Conservation (phyloP, 2,888 invertebrate species). For the Lamproptera curius region DNA sequence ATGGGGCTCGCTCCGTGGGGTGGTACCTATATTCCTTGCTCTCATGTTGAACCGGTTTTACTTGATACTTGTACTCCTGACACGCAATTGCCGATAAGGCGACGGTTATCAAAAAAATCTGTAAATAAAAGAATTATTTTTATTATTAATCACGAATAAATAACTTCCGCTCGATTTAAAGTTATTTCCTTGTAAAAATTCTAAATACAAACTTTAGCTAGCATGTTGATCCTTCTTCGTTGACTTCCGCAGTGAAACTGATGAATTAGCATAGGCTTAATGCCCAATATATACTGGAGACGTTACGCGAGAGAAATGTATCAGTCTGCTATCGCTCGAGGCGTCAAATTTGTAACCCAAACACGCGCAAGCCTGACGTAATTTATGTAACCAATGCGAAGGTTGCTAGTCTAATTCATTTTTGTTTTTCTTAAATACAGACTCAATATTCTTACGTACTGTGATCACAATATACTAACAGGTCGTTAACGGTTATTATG, state of each 20-base stretch:
- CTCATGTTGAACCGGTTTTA: slow-evolving; percentile 44
- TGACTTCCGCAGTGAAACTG: slow-evolving; percentile 72
- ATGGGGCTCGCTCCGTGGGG: slow-evolving; percentile 33
- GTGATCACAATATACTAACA: too few species aligned
- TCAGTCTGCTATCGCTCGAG: slow-evolving; percentile 63
- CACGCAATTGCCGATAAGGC: slow-evolving; percentile 40
- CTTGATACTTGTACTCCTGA: slow-evolving; percentile 47
- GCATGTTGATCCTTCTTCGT: slow-evolving; percentile 68
- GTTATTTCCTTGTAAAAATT: too few species aligned
- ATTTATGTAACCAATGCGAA: slow-evolving; percentile 75
- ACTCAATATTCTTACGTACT: too few species aligned
- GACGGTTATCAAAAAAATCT: slow-evolving; percentile 50
- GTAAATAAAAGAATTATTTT: slow-evolving; percentile 31
- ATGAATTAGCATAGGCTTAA: slow-evolving; percentile 71
- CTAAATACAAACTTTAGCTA: slow-evolving; percentile 64
- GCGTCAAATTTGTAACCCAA: slow-evolving; percentile 62
- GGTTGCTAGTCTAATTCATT: slow-evolving; percentile 41
- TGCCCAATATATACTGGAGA: slow-evolving; percentile 76
- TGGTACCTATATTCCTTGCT: slow-evolving; percentile 44
- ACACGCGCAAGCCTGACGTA: slow-evolving; percentile 60
- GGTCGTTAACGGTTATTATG: too few species aligned
- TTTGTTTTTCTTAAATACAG: neutral
- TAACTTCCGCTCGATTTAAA: too few species aligned
- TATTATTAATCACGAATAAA: too few species aligned
- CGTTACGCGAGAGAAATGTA: slow-evolving; percentile 75